Conservation (phyloP, 2,797 vertebrate genomes). For the Megalops cyprinoides region DNA sequence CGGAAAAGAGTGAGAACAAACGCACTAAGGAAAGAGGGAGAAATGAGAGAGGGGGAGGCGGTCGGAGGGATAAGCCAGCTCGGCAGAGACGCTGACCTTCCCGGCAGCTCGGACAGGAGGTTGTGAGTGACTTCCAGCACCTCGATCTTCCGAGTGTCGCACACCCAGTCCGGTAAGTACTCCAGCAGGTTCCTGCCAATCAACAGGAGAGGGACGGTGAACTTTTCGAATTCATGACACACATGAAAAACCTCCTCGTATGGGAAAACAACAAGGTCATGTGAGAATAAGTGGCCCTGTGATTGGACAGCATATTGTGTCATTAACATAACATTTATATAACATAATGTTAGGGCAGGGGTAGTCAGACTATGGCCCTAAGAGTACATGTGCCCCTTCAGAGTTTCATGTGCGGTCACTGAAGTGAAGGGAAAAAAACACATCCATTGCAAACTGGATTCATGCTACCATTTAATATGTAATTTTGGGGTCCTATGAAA, state of each 20-base stretch:
- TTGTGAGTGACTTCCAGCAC: constrained; percentile 88
- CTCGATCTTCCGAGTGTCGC: constrained; percentile 93
- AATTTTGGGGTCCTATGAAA: too few species aligned
- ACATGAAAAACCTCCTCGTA: not conserved
- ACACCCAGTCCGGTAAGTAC: constrained; percentile 90
- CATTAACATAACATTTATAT: too few species aligned
- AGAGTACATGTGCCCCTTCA: too few species aligned
- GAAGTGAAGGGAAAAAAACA: too few species aligned
- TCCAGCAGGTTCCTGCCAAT: constrained; percentile 88
- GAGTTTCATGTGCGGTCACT: too few species aligned
- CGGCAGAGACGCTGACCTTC: constrained; percentile 72
- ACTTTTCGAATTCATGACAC: not conserved
- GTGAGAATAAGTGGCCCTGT: not conserved
- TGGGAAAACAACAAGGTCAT: not conserved
- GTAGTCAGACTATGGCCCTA: too few species aligned
- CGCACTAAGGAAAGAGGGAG: not conserved
- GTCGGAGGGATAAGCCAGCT: not conserved
- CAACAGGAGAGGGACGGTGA: constrained; percentile 29
- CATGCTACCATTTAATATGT: too few species aligned
- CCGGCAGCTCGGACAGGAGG: constrained; percentile 84
- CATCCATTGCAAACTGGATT: too few species aligned
- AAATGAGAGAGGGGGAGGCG: not conserved
- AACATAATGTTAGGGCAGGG: too few species aligned
- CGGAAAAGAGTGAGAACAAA: not conserved
- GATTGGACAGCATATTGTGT: too few species aligned